Base-by-base conservation (phyloP, 1,140 invertebrate species). In the Ruditapes philippinarum region DNA sequence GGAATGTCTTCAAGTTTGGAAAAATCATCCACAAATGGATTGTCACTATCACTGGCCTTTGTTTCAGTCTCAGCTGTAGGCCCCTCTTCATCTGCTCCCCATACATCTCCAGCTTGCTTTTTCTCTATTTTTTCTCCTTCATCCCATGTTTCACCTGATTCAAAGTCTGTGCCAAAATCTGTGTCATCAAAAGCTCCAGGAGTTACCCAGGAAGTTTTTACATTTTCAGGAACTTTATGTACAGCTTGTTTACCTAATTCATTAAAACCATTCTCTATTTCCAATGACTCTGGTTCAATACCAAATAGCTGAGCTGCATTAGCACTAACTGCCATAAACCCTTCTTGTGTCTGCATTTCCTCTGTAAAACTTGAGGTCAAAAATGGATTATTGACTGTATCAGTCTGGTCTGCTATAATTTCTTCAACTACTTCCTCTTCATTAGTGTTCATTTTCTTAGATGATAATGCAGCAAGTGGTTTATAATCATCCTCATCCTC, bases 21-120 rank as follows among this genome's bases (percentile, higher is more conserved):
- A 28, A 92, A 89, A 85, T 95, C 94, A 88, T 94, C 92, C 76
- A 94, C 91, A 88, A 95, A 95, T 68, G 94, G 94, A 86, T 95
- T 95, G 49, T 38, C 38, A 42, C 28, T 42, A 45, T 49, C 80
- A 49, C 31, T 62, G 12, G 78, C 70, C 51, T 74, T 82, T 38
- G 82, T 54, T 11, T 49, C 81, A 28, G 73, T 33, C 9, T 54
- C 28, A 31, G 65, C 62, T 42, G 79, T 45, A 0, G 54, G 82
- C 42, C 42, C 54, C 25, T 73, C 91, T 51, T 70, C 51, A 51
- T 87, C 70, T n/a, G 76, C 74, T 28, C 91, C 90, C 91, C 92
- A 92, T n/a, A 80, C 85, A 89, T 89, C 74, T 36, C 74, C 80
- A 4, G 40, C 22, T 28, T 38, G 74, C n/a, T 65, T 80, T 33